Evolutionary conservation across 92 coral and sea anemone genomes (phyloP), one percentile per base, ranked within the genome.

Genomic region (Scolanthus callimorphus): DNA sequence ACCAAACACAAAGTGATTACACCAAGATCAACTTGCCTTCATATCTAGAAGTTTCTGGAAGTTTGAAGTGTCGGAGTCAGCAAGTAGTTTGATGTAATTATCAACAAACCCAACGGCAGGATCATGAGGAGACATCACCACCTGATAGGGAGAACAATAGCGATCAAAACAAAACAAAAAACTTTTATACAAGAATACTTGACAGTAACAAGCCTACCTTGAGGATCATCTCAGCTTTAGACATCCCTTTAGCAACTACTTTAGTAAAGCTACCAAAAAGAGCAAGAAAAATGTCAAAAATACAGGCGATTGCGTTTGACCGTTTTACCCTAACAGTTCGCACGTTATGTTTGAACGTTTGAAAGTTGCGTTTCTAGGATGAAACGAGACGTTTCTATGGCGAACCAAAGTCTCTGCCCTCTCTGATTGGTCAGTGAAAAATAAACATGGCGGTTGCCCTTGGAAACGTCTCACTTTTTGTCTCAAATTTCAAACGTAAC

Each of bases 101-200:
- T 94, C 99, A 0, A 94, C 94, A 71, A 94, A 94, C 3, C 99
- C 99, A 27, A 94, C 89, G 12, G 96, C 90, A 4, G 99, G 99
- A 62, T 94, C 99, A 30, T 94, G 99, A 0, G 99, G 99, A 17
- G 99, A 94, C 99, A 94, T 94, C 2, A 94, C 99, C 28, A 94
- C 98, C 98, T 92, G 60, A 23, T 37, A 26, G 25, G 15, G 6
- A 34, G 15, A 34, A 34, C 6, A 6, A 34, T 34, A 34, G 41
- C n/a, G 34, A 67, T 59, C 39, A 61, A 57, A 26, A 8, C 25
- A 38, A 49, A 4, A 39, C 17, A 26, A 34, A 54, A 6, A 8
- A 25, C 47, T 1, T 39, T 19, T 9, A 11, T 20, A 9, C 17
- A n/a, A n/a, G n/a, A n/a, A n/a, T n/a, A n/a, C n/a, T n/a, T n/a